These are phyloP conservation scores for Mesocentrotus franciscanus DNA, from an alignment of 53 echinoderm and acorn worm species.

Conservation along the genomic window DNA sequence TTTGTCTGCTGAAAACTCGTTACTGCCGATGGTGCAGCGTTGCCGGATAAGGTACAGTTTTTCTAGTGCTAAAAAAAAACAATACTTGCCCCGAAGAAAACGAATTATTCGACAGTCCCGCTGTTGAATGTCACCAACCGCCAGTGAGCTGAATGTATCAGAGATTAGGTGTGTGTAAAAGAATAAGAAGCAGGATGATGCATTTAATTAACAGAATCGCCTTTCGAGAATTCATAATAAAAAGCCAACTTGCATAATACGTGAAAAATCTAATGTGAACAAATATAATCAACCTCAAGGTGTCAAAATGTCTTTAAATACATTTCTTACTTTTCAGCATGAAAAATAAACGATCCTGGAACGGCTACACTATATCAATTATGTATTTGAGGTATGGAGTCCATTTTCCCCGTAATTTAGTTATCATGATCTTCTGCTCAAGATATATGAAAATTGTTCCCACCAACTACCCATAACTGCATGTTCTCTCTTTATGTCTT, in stretches of 20 bases:
- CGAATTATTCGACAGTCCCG: not conserved
- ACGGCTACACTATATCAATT: too few relatives aligned
- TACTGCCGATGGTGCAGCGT: too few relatives aligned
- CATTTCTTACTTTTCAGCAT: too few relatives aligned
- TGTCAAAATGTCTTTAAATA: not conserved
- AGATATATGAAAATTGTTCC: too few relatives aligned
- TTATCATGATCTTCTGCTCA: too few relatives aligned
- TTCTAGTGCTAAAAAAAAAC: not conserved
- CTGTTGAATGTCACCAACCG: not conserved
- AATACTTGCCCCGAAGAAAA: constrained; percentile 14
- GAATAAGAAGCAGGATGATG: not conserved
- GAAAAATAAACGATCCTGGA: too few relatives aligned
- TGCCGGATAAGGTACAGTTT: not conserved
- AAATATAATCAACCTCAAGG: not conserved
- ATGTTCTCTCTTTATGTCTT: too few relatives aligned
- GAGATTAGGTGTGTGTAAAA: not conserved
- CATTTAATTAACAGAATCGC: not conserved
- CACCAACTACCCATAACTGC: too few relatives aligned
- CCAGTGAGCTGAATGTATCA: not conserved
- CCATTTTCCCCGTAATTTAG: not conserved
- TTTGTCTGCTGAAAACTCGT: too few relatives aligned
- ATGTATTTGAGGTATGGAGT: too few relatives aligned
- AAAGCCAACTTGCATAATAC: not conserved
- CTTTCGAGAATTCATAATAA: not conserved
- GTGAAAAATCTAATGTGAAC: not conserved